Base-by-base conservation (phyloP, 2,113 vertebrate species). In the Dendropsophus ebraccatus region DNA sequence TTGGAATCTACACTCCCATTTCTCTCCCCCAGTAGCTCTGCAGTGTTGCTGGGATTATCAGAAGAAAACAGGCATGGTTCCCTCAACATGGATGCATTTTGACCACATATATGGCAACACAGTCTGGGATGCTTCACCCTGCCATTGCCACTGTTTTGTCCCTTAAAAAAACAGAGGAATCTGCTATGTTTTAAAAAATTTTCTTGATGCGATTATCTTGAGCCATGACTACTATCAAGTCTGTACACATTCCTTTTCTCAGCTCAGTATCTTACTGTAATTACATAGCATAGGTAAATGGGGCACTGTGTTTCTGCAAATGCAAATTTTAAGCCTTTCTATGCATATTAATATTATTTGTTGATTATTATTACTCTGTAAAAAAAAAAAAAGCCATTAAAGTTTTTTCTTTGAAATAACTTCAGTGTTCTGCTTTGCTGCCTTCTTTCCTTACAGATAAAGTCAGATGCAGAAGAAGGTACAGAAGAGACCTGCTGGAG, bases 301-400 rank as follows among this genome's bases (percentile, higher is more conserved):
- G 32, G 19, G 35, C 14, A 45, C 56, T 21, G 28, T 52, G 16
- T 30, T 50, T 76, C 8, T 54, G 25, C n/a, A 54, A 30, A 1
- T 25, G 37, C 41, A 28, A 49, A 47, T 9, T 45, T 74, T 45
- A 25, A 11, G n/a, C 1, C 0, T 49, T 74, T 2, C 9, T 74
- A 49, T 74, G 23, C 41, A 74, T 74, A 21, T 69, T 25, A 25
- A 45, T n/a, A 1, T 13, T 49, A 74, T 74, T 74, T 74, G 47
- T 12, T 47, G 12, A 47, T 47, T 37, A 47, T 13, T 49, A 74
- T 47, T 25, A 37, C 41, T 37, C n/a, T 74, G 72, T 74, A 49
- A 25, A 74, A 74, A 74, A 47, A 49, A 25, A 74, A 74, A 74
- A 47, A 47, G n/a, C 13, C 5, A 47, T 74, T 74, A 49, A 74